phyloP scores from a whole-genome alignment of 2,797 vertebrate species.

The Acipenser ruthenus region DNA sequence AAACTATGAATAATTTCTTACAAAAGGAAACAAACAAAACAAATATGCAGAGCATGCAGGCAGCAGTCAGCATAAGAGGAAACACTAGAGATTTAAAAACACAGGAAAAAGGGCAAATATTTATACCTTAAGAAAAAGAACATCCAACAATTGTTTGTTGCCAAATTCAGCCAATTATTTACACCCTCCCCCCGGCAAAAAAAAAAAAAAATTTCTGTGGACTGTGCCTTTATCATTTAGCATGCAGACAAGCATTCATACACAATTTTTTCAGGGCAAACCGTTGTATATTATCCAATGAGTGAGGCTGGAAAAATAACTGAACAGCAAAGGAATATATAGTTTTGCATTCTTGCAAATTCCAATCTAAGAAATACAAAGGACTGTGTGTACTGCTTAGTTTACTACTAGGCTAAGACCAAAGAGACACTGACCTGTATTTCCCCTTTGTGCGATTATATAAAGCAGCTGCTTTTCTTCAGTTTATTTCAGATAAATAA shows the following conservation, averaged over 20 bases:
- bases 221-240: background rate
- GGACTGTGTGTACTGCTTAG: too few species aligned
- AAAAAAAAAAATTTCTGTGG: too few species aligned
- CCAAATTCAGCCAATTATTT: too few species aligned
- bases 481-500: background rate
- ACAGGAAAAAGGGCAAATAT: too few species aligned
- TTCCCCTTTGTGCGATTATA: conserved; percentile 39
- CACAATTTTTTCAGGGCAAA: conserved; percentile 17
- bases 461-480: conserved; percentile 3
- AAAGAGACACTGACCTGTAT: conserved; percentile 57
- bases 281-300: background rate
- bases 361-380: background rate
- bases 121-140: too few species aligned
- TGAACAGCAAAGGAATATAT: background rate
- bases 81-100: too few species aligned
- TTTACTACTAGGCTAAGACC: too few species aligned
- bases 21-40: background rate
- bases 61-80: too few species aligned
- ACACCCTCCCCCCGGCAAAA: too few species aligned
- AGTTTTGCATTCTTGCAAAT: background rate
- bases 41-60: background rate
- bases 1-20: background rate
- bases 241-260: conserved; percentile 23
- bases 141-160: too few species aligned
- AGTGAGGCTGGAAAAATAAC: too few species aligned